These are phyloP conservation scores for Odontocolon sp. DNA, from an alignment of 2,888 invertebrate genomes.

Conservation along the genomic window DNA sequence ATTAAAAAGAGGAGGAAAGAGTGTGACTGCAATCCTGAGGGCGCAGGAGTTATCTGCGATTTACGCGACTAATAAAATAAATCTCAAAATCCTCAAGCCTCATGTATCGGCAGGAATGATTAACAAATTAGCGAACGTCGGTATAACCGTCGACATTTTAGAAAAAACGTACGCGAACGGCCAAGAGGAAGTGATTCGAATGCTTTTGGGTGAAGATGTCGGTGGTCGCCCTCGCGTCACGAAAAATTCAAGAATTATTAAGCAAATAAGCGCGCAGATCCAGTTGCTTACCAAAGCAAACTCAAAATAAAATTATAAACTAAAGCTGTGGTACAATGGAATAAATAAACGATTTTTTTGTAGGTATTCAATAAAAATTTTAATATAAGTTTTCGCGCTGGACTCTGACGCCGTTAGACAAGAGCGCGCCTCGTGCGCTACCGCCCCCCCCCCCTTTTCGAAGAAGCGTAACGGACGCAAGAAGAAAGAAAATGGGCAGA, in stretches of 20 bases:
- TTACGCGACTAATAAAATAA: background rate
- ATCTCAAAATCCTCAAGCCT: background rate
- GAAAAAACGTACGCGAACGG: background rate
- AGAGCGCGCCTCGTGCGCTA: no score
- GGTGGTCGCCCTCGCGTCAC: constrained; percentile 19
- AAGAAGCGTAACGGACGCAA: no score
- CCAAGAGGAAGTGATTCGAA: background rate
- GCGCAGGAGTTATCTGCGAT: background rate
- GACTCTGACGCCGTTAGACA: no score
- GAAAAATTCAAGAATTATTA: constrained; percentile 1
- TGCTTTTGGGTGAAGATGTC: constrained; percentile 12
- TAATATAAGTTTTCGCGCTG: no score
- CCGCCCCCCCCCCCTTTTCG: no score
- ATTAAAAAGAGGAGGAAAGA: background rate
- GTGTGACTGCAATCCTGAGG: background rate
- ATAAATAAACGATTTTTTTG: no score
- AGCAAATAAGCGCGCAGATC: background rate
- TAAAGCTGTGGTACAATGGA: no score
- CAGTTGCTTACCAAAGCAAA: constrained; percentile 1
- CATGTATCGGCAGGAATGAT: constrained; percentile 1
- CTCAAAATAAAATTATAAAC: background rate
- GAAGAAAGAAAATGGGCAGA: no score
- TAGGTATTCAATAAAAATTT: no score
- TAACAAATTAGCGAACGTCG: background rate
- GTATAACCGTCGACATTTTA: background rate